phyloP scores from a whole-genome alignment of 2,797 vertebrate species.

The Sebastes vulpes region DNA sequence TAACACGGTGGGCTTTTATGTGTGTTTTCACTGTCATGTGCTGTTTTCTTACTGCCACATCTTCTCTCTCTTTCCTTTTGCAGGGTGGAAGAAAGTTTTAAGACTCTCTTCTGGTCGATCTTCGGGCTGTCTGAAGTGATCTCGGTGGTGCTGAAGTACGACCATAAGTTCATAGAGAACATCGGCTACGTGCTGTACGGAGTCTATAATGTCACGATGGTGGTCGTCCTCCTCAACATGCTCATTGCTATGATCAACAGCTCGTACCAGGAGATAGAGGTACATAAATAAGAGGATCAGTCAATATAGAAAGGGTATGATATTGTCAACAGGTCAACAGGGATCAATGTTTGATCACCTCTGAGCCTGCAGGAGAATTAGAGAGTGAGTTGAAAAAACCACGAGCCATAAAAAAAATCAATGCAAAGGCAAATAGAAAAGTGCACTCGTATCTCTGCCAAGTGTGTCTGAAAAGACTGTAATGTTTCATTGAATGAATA shows the following conservation, averaged over 20 bases:
- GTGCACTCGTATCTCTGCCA: not conserved
- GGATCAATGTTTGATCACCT: constrained; percentile 27
- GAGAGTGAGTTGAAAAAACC: constrained; percentile 19
- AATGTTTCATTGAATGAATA: not conserved
- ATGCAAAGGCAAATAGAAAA: not conserved
- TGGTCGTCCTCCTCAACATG: constrained; percentile 98
- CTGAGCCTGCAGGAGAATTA: constrained; percentile 19
- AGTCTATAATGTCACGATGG: constrained; percentile 98
- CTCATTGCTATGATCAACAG: constrained; percentile 99
- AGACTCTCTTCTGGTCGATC: constrained; percentile 99
- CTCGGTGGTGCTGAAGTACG: constrained; percentile 97
- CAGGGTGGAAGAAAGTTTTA: constrained; percentile 98
- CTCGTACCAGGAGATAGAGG: constrained; percentile 99
- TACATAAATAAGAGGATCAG: constrained; percentile 59
- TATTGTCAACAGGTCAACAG: constrained; percentile 38
- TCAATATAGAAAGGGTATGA: not conserved
- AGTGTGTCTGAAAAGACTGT: not conserved
- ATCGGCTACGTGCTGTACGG: constrained; percentile 96
- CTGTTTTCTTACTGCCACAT: not conserved
- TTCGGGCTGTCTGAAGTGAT: constrained; percentile 97
- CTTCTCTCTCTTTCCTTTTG: constrained; percentile 21
- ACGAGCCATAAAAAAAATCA: constrained; percentile 15
- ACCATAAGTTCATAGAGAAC: constrained; percentile 99
- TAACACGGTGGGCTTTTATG: not conserved
- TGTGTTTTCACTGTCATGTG: constrained; percentile 9